phyloP scores from a whole-genome alignment of 2,113 vertebrate species.

The Prunella himalayana region DNA sequence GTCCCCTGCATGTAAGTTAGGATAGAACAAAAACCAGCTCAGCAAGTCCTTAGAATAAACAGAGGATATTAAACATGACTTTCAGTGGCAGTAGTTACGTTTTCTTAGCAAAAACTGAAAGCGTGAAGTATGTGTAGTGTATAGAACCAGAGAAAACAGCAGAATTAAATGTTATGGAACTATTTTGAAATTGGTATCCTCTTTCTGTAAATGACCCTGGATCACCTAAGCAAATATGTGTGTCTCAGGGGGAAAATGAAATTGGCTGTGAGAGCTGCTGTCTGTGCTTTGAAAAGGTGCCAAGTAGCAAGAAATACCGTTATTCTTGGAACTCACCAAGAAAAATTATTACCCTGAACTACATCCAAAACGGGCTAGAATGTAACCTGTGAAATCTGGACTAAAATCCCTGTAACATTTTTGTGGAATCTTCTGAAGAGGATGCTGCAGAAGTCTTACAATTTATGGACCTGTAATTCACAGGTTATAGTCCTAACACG shows the following conservation, averaged over 20 bases:
- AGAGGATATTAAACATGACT: not conserved
- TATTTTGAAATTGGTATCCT: not conserved
- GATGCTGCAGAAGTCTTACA: not conserved
- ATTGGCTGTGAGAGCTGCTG: not conserved
- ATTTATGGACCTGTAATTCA: constrained; percentile 9
- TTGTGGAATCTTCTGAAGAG: not conserved
- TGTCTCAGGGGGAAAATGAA: not conserved
- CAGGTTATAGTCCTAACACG: not conserved
- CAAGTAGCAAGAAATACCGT: not conserved
- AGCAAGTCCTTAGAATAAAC: not conserved
- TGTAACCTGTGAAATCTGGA: not conserved
- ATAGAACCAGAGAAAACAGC: not conserved
- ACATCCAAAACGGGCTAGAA: not conserved
- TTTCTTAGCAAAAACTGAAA: not conserved
- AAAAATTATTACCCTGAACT: not conserved
- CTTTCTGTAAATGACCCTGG: not conserved
- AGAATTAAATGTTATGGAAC: not conserved
- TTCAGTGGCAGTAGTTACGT: not conserved
- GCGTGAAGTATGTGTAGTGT: not conserved
- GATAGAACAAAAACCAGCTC: not conserved
- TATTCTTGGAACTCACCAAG: constrained; percentile 7
- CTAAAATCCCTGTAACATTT: not conserved
- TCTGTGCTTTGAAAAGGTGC: constrained; percentile 17
- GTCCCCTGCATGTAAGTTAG: not conserved
- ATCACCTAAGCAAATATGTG: not conserved